phyloP scores from a whole-genome alignment of 2,797 vertebrate species.

The Corythornis leucogaster region DNA sequence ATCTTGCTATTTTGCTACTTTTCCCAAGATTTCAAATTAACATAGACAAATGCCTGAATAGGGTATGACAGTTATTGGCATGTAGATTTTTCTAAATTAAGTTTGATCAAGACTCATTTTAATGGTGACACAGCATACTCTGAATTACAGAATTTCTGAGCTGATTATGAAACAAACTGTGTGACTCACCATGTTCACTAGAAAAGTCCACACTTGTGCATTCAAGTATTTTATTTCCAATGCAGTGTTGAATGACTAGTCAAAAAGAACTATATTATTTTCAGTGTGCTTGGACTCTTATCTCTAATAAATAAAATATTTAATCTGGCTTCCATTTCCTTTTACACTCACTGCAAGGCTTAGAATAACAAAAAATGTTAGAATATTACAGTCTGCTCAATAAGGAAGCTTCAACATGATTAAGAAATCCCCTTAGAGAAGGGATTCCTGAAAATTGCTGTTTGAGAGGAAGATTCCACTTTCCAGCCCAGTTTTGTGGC shows the following conservation, averaged over 20 bases:
- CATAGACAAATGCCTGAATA: neutral
- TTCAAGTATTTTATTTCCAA: neutral
- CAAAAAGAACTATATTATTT: neutral
- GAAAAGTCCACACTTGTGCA: neutral
- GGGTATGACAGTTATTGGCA: neutral
- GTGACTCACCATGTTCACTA: neutral
- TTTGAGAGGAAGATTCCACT: neutral
- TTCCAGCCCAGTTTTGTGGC: neutral
- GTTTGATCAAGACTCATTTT: neutral
- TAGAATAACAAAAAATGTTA: neutral
- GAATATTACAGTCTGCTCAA: neutral
- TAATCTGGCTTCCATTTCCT: neutral
- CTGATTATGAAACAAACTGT: neutral
- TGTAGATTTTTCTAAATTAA: neutral
- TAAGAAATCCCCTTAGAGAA: neutral
- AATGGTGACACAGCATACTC: neutral
- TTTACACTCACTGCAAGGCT: neutral
- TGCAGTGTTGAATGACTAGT: neutral
- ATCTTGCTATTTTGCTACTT: neutral
- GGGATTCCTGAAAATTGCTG: slow-evolving; percentile 3
- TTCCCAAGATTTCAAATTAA: neutral
- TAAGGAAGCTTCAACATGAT: neutral
- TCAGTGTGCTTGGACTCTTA: neutral
- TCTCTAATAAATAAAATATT: neutral
- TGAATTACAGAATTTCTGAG: neutral